Conservation (phyloP, 2,113 vertebrate species). For the Sardina pilchardus region DNA sequence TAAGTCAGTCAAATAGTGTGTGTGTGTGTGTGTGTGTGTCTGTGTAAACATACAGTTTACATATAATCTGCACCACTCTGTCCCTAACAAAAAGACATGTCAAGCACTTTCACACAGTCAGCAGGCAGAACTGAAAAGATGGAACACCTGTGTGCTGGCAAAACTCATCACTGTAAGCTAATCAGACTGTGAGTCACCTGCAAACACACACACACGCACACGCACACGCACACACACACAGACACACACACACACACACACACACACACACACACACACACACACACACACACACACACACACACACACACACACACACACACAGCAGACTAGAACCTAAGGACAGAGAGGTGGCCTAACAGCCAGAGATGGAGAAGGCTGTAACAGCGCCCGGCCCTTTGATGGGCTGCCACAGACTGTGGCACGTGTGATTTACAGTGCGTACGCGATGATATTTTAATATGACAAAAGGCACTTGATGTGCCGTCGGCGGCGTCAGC, state of each 20-base stretch:
- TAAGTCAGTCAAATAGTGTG: no score
- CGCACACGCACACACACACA: neutral
- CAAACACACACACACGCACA: neutral
- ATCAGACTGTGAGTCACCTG: neutral
- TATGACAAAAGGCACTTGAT: slow-evolving; percentile 14
- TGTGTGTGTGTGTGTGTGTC: no score
- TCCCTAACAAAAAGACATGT: neutral
- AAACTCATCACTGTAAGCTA: slow-evolving; percentile 8
- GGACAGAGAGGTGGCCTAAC: neutral
- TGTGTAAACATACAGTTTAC: neutral
- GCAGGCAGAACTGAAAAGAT: neutral
- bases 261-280: neutral
- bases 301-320: neutral
- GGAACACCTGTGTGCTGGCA: neutral
- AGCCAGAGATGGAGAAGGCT: neutral
- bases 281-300: neutral
- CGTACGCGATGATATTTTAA: neutral
- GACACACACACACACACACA: neutral
- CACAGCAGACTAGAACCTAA: neutral
- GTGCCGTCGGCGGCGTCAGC: neutral
- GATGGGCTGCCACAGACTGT: neutral
- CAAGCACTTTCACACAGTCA: neutral
- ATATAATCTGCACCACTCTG: neutral
- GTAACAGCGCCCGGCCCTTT: neutral
- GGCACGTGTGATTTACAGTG: slow-evolving; percentile 34